Evolutionary conservation across 1,140 invertebrate species (phyloP).

Genomic region (Antheraea pernyi): DNA sequence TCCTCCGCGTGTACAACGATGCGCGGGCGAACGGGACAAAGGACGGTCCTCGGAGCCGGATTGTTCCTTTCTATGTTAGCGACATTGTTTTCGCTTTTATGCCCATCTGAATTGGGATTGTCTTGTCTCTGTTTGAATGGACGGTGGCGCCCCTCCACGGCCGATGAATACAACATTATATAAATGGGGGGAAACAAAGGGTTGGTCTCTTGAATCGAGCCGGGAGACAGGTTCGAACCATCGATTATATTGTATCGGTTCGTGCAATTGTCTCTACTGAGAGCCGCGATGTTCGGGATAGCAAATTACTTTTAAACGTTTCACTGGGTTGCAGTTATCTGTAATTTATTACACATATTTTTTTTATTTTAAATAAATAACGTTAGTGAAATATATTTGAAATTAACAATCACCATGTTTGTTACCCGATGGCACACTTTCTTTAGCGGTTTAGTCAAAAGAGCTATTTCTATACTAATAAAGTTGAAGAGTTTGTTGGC

Average conservation of each 20-base stretch:
- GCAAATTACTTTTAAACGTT: slow-evolving; percentile 76
- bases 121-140: slow-evolving; percentile 79
- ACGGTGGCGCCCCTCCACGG: slow-evolving; percentile 73
- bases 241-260: slow-evolving; percentile 77
- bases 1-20: slow-evolving; percentile 31
- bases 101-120: slow-evolving; percentile 78
- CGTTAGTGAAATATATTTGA: too few relatives aligned
- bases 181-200: slow-evolving; percentile 75
- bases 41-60: slow-evolving; percentile 68
- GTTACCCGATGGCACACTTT: too few relatives aligned
- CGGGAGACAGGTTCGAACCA: slow-evolving; percentile 69
- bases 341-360: not conserved
- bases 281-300: slow-evolving; percentile 60
- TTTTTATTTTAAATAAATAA: not conserved
- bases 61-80: slow-evolving; percentile 79
- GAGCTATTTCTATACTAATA: too few relatives aligned
- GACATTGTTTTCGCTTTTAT: slow-evolving; percentile 79
- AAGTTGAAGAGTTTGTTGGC: too few relatives aligned
- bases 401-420: too few relatives aligned
- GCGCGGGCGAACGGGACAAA: slow-evolving; percentile 53
- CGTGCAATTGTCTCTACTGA: slow-evolving; percentile 65
- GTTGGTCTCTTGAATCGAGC: slow-evolving; percentile 75
- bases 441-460: too few relatives aligned
- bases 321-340: slow-evolving; percentile 32
- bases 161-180: slow-evolving; percentile 71